Evolutionary conservation across 1,140 invertebrate genomes (phyloP), one percentile per base, ranked within the genome.

Genomic region (Rhynchophorus ferrugineus): DNA sequence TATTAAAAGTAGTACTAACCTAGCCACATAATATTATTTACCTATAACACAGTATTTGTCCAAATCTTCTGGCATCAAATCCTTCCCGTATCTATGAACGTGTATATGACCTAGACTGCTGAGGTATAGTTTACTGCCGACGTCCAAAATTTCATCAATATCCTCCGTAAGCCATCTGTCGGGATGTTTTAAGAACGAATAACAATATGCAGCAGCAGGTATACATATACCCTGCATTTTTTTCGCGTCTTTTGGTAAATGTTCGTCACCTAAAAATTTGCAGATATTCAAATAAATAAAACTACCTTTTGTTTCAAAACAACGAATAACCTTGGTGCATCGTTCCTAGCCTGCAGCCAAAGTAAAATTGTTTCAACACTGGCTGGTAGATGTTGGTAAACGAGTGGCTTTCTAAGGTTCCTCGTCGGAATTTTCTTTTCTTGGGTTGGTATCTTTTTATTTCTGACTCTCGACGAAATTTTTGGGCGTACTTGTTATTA

Each of bases 181-280:
- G 1, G 75, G 75, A 57, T 75, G 73, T 56, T 71, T 73, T 43
- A 76, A 62, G 49, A 75, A 75, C 0, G 73, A 71, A 44, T 72
- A 70, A 50, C 74, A 76, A 53, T 75, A 78, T 3, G 75, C 74
- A 60, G 74, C 73, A 8, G 75, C 70, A 44, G 73, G 71, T 69
- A 77, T 75, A 7, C 73, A 71, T 11, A 78, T 56, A 0, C 73
- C 74, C 60, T 78, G 75, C 35, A 66, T 65, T 3, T 73, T 73
- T 57, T 67, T 67, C n/a, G 59, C 41, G 6, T 45, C 13, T 19
- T 43, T 44, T 2, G 63, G 47, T 24, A 67, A 66, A 44, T 61
- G 59, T 14, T 51, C 39, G 36, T 62, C 55, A 1, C 55, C 59
- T 62, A 39, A 13, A 57, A 44, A 14, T 6, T 44, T 9, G 7